Base-by-base conservation (phyloP, 2,888 invertebrate species). In the Pachymerium ferrugineum region DNA sequence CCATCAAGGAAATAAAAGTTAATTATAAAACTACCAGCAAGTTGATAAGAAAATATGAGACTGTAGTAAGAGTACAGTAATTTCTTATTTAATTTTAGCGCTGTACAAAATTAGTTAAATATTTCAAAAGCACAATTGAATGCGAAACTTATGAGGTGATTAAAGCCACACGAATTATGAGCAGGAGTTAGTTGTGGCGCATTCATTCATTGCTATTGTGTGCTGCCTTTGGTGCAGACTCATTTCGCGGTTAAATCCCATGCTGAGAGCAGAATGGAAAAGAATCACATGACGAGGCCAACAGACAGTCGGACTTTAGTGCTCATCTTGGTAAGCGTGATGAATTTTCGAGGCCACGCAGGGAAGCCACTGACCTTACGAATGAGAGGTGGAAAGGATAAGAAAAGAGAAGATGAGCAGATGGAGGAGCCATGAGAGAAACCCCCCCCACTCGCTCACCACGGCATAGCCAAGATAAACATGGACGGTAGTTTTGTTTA, bases 221-320 rank as follows among this genome's bases (percentile, higher is more conserved):
- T 6, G 19, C 22, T 54, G 47, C 22, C 22, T 54, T 54, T 54
- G 47, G 47, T 22, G 47, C 19, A 54, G 22, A 54, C 47, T 54
- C 47, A 54, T 54, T 54, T 54, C 47, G 47, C 47, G 47, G 47
- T 54, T 54, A 54, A 54, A 54, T 54, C 47, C 47, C 47, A 19
- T 54, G 47, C 22, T 54, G 47, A 54, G 47, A 54, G 2, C 47
- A 16, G 47, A 54, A 54, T 54, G 47, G 47, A 54, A n/a, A 54
- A 54, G 47, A 54, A 54, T 54, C 47, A 54, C 47, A 54, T 54
- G 19, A 54, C 14, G 47, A 22, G 47, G 47, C 22, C 47, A 19
- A 54, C 47, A 54, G 47, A 54, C 47, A 54, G 47, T 54, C 22
- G 47, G 47, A 54, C 47, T 54, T 54, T 54, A 54, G 47, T 22